phyloP scores from a whole-genome alignment of 2,888 invertebrate genomes.

The Philaethria dido region DNA sequence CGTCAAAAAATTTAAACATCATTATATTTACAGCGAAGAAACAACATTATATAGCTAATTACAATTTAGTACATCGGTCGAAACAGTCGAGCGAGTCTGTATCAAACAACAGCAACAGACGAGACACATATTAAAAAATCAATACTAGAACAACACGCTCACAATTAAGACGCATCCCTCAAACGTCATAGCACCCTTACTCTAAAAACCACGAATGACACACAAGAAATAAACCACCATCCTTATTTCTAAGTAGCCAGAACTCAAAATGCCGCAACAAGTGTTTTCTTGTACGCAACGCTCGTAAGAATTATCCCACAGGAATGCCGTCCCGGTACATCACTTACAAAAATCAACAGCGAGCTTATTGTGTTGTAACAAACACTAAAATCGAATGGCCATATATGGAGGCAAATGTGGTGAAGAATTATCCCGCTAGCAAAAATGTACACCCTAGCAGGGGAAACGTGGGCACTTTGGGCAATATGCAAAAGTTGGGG shows the following conservation, averaged over 20 bases:
- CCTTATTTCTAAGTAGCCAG: slow-evolving; percentile 47
- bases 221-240: slow-evolving; percentile 31
- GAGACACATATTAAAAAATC: slow-evolving; percentile 76
- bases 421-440: slow-evolving; percentile 60
- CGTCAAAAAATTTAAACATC: too few relatives aligned
- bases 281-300: slow-evolving; percentile 43
- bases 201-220: slow-evolving; percentile 45
- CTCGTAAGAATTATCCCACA: slow-evolving; percentile 46
- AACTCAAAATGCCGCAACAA: slow-evolving; percentile 47
- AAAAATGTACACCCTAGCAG: slow-evolving; percentile 65
- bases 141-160: slow-evolving; percentile 68
- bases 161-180: slow-evolving; percentile 82
- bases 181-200: slow-evolving; percentile 65
- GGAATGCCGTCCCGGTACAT: slow-evolving; percentile 45
- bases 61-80: slow-evolving; percentile 37
- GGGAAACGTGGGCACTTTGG: slow-evolving; percentile 77
- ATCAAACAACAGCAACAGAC: slow-evolving; percentile 45
- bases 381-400: slow-evolving; percentile 51
- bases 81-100: slow-evolving; percentile 41
- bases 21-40: slow-evolving; percentile 2
- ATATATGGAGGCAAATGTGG: slow-evolving; percentile 46
- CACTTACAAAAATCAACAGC: slow-evolving; percentile 44
- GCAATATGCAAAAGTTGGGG: slow-evolving; percentile 81
- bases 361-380: slow-evolving; percentile 47
- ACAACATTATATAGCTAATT: slow-evolving; percentile 34